Base-by-base conservation (phyloP, 1,140 invertebrate species). In the Drosophila kurseongensis region DNA sequence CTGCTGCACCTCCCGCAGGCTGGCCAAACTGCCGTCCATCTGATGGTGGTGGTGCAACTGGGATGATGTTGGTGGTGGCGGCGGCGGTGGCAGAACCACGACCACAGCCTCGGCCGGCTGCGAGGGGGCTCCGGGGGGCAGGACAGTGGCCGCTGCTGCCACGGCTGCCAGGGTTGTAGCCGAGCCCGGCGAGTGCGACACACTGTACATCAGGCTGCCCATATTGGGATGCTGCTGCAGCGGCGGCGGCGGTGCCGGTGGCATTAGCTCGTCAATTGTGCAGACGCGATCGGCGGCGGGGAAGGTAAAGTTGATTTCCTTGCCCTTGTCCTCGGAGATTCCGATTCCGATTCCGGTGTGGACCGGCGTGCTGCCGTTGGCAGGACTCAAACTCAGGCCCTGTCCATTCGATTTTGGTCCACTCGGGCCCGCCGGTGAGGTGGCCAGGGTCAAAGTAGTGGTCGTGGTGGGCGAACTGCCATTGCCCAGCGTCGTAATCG, bases 221-320 rank as follows among this genome's bases (percentile, higher is more conserved):
- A 91, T 84, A 54, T 69, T 83, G 18, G 75, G 90, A 35, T 80
- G 80, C 2, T 68, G 54, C 29, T 68, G 52, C 1, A 79, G 80
- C n/a, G 86, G 84, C 18, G 89, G 78, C 9, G 91, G 84, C 18
- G 90, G 72, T 32, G 90, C 78, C 0, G 89, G 85, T 54, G 91
- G 45, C 6, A 92, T 75, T 36, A 92, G 60, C 18, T 92, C 91
- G 71, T 92, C 92, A 69, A 92, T 91, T 29, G 92, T 92, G 65
- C 92, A 92, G 35, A 92, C 91, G 29, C 90, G 89, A 80, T 92
- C 92, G 44, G 92, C 91, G 36, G 92, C 88, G 63, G 91, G 91
- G 62, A 92, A 92, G 41, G 89, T 92, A 51, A 92, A 92, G 82
- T 91, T 92, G 42, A 92, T 92, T 78, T 92, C 92, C 52, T 91